phyloP scores from a whole-genome alignment of 2,888 invertebrate species.

The Melieria picta region DNA sequence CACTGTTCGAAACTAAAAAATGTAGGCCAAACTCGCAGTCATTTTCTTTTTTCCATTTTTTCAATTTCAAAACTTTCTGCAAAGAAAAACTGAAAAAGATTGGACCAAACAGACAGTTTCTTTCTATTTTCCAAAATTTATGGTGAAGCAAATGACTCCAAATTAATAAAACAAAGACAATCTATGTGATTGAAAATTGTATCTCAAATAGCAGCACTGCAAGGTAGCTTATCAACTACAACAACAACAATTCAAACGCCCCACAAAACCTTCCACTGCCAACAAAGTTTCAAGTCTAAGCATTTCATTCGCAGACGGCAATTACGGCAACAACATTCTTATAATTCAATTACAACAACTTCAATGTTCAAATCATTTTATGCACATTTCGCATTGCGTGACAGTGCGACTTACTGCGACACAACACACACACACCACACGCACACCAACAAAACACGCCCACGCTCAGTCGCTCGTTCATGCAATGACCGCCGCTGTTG shows the following conservation, averaged over 20 bases:
- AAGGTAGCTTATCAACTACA: not conserved
- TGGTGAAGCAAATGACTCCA: not conserved
- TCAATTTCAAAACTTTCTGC: too few relatives aligned
- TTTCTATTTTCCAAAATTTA: not conserved
- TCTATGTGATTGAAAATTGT: not conserved
- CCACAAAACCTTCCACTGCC: not conserved
- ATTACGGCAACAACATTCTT: not conserved
- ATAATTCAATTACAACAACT: not conserved
- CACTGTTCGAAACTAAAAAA: not conserved
- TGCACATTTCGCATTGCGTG: not conserved
- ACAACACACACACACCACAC: not conserved
- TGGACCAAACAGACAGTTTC: too few relatives aligned
- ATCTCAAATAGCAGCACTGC: not conserved
- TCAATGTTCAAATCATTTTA: not conserved
- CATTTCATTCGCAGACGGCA: too few relatives aligned
- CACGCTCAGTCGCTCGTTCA: too few relatives aligned
- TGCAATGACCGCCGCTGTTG: not conserved
- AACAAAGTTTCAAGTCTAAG: not conserved
- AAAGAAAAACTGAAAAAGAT: not conserved
- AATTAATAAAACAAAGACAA: not conserved
- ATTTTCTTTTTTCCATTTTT: too few relatives aligned
- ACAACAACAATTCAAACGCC: not conserved
- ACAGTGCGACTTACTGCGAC: not conserved
- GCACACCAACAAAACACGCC: too few relatives aligned
- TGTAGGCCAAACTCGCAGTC: not conserved